Conservation (phyloP, 2,113 vertebrate genomes). For the Desmodus rotundus region DNA sequence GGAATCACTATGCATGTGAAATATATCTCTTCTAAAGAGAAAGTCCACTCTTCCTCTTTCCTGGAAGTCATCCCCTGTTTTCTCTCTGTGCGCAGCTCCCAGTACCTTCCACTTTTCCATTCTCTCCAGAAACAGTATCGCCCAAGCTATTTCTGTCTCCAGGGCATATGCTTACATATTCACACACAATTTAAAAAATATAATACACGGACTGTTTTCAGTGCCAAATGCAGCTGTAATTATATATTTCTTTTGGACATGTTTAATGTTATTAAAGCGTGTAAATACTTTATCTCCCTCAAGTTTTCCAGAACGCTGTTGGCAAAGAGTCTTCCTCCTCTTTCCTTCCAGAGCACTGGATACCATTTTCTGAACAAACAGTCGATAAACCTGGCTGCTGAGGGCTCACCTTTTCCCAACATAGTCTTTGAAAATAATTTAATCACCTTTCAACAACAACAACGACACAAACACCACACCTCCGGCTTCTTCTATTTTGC, state of each 20-base stretch:
- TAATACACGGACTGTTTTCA: constrained; percentile 41
- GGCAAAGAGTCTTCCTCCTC: constrained; percentile 21
- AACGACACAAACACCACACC: background rate
- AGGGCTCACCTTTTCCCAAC: constrained; percentile 36
- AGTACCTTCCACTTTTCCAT: constrained; percentile 30
- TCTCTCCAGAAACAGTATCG: constrained; percentile 49
- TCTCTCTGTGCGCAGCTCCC: background rate
- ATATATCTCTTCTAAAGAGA: background rate
- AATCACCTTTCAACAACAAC: background rate
- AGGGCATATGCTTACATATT: constrained; percentile 43
- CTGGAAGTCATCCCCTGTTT: background rate
- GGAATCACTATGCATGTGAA: constrained; percentile 10
- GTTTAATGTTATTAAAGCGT: constrained; percentile 49
- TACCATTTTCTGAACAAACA: constrained; percentile 39
- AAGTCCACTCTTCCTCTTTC: background rate
- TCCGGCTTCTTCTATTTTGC: constrained; percentile 29
- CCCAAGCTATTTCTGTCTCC: constrained; percentile 33
- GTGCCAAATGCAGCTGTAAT: constrained; percentile 55
- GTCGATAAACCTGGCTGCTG: constrained; percentile 1
- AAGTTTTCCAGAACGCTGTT: constrained; percentile 59
- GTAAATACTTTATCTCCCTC: constrained; percentile 68
- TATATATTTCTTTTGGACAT: constrained; percentile 65
- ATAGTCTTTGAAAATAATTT: constrained; percentile 41
- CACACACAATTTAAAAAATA: constrained; percentile 64
- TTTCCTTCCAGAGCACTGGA: constrained; percentile 38